Conservation (phyloP, 2,113 vertebrate genomes). For the Alaudala cheleensis region DNA sequence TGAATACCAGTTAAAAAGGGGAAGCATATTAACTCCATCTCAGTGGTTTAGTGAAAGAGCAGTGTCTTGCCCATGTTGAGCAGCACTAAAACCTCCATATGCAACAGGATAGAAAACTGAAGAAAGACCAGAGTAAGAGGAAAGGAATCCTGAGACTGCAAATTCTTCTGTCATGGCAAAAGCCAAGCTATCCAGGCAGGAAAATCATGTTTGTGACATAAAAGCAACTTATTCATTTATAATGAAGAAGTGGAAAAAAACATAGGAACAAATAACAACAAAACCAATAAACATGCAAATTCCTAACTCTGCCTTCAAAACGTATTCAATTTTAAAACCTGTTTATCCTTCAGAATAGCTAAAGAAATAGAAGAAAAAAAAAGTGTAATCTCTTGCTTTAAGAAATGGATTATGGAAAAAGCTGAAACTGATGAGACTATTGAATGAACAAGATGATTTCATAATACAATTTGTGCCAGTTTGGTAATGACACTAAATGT, state of each 20-base stretch:
- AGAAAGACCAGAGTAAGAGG: background rate
- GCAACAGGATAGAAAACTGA: background rate
- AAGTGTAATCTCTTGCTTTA: constrained; percentile 6
- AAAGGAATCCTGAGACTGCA: background rate
- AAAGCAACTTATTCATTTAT: background rate
- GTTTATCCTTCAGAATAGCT: constrained; percentile 23
- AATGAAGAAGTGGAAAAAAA: constrained; percentile 30
- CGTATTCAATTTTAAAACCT: constrained; percentile 32
- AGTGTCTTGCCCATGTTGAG: background rate
- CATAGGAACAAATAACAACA: constrained; percentile 11
- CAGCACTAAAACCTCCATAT: background rate
- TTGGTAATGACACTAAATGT: constrained; percentile 13
- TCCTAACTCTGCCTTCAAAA: constrained; percentile 13
- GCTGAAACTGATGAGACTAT: constrained; percentile 1
- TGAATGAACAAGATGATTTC: constrained; percentile 19
- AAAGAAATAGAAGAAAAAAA: constrained; percentile 2
- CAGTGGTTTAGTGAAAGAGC: background rate
- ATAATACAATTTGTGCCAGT: constrained; percentile 5
- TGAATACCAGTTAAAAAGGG: background rate
- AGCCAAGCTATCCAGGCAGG: background rate
- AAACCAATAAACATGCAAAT: constrained; percentile 70
- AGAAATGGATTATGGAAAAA: constrained; percentile 23
- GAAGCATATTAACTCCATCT: background rate
- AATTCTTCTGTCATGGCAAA: background rate
- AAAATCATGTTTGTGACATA: background rate